These are phyloP conservation scores for Zingel zingel DNA, from an alignment of 2,113 vertebrate species.

Conservation along the genomic window DNA sequence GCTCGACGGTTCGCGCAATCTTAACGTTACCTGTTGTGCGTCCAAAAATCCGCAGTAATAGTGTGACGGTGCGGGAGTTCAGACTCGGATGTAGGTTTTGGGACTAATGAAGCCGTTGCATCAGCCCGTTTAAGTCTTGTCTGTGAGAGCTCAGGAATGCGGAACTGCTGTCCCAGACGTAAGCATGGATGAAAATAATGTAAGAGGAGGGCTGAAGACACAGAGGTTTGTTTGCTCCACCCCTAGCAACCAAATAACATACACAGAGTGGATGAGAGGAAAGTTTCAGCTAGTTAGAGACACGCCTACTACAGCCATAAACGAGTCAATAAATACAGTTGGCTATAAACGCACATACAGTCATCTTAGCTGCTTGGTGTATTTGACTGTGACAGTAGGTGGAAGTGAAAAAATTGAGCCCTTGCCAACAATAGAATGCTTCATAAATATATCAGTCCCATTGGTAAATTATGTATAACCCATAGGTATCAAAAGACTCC, in stretches of 20 bases:
- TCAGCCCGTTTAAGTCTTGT: slow-evolving; percentile 91
- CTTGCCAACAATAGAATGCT: not conserved
- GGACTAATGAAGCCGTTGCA: slow-evolving; percentile 85
- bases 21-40: slow-evolving; percentile 74
- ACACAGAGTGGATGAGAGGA: slow-evolving; percentile 82
- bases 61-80: slow-evolving; percentile 13
- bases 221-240: slow-evolving; percentile 70
- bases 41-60: slow-evolving; percentile 68
- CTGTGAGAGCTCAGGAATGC: slow-evolving; percentile 91
- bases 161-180: slow-evolving; percentile 91
- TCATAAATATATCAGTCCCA: not conserved
- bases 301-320: slow-evolving; percentile 32
- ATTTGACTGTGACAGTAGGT: not conserved
- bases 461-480: slow-evolving; percentile 5
- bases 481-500: not conserved
- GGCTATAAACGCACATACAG: slow-evolving; percentile 37
- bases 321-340: slow-evolving; percentile 29
- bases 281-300: slow-evolving; percentile 70
- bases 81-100: slow-evolving; percentile 63
- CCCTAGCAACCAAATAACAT: slow-evolving; percentile 85
- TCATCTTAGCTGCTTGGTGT: slow-evolving; percentile 13
- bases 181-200: slow-evolving; percentile 82
- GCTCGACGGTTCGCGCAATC: not conserved
- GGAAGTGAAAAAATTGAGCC: not conserved
- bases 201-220: slow-evolving; percentile 53